phyloP scores from a whole-genome alignment of 2,888 invertebrate genomes.

The Anoplius nigerrimus region DNA sequence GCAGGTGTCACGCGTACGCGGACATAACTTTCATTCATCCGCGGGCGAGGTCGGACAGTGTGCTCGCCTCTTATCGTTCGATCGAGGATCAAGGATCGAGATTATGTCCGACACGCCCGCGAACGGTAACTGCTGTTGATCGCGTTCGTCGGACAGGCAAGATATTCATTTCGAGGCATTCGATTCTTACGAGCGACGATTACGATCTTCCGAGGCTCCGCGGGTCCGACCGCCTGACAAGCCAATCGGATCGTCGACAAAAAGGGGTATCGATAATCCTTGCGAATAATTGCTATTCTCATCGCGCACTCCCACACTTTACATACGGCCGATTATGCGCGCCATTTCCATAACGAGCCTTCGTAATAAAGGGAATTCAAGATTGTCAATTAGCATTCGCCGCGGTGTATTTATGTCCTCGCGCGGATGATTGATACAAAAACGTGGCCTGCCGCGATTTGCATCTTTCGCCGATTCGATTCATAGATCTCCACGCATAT shows the following conservation, averaged over 20 bases:
- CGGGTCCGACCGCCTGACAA: not conserved
- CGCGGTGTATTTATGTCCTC: not conserved
- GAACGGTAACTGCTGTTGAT: too few relatives aligned
- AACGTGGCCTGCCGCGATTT: not conserved
- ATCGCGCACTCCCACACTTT: not conserved
- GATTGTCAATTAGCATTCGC: constrained; percentile 9
- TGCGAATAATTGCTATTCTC: constrained; percentile 11
- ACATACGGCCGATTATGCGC: not conserved
- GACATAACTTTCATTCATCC: too few relatives aligned
- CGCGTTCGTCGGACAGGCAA: too few relatives aligned
- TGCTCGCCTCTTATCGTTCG: too few relatives aligned
- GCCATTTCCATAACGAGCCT: constrained; percentile 22
- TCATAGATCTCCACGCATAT: too few relatives aligned
- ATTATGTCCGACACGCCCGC: too few relatives aligned
- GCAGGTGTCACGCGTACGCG: too few relatives aligned
- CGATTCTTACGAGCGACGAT: too few relatives aligned
- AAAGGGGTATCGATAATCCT: not conserved
- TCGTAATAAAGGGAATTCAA: not conserved
- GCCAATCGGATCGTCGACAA: not conserved
- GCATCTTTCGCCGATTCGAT: not conserved
- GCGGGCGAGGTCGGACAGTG: too few relatives aligned
- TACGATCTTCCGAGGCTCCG: not conserved
- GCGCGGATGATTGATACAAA: not conserved
- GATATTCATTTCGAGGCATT: too few relatives aligned
- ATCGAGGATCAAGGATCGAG: too few relatives aligned